Evolutionary conservation across 2,113 vertebrate species (phyloP), one percentile per base, ranked within the genome.

Genomic region (Thryonomys swinderianus): DNA sequence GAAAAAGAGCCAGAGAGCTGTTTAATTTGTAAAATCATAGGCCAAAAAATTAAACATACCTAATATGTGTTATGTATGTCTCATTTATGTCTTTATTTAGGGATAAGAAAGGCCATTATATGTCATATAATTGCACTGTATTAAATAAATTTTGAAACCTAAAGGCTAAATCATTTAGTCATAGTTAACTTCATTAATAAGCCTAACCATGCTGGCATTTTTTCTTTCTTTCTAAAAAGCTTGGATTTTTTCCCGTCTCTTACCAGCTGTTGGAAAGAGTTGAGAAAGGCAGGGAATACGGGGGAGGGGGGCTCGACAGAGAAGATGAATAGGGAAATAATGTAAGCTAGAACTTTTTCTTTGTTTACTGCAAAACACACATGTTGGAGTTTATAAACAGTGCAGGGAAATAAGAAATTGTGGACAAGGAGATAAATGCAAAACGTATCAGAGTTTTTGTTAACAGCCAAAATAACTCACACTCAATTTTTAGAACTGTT

Each of bases 351-450:
- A 97, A 91, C 82, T 92, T 86, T 69, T 92, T 86, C 74, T 96
- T 94, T 97, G 96, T 96, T 95, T 96, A 96, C 74, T 96, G 94
- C 81, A 95, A 96, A 97, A 90, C 97, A 97, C 97, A 97, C 96
- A 96, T 96, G 95, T 93, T 97, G 85, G 76, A 97, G 97, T 97
- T 97, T 97, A 97, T 97, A 97, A 98, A 97, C 96, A 97, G 16
- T 95, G 86, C 48, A 79, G 96, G 95, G 71, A 97, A 98, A 93
- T 96, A 96, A 95, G 95, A 88, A 91, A 96, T 96, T 93, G 71
- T 91, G 90, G 91, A 94, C 76, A 34, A 93, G 91, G 96, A 96
- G 81, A 97, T 87, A 97, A 96, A 97, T 80, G 79, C 64, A 91
- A 96, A 96, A 95, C 81, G 69, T 95, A 96, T 90, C 88, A 95